phyloP scores from a whole-genome alignment of 2,113 vertebrate genomes.

The Haemorhous mexicanus region DNA sequence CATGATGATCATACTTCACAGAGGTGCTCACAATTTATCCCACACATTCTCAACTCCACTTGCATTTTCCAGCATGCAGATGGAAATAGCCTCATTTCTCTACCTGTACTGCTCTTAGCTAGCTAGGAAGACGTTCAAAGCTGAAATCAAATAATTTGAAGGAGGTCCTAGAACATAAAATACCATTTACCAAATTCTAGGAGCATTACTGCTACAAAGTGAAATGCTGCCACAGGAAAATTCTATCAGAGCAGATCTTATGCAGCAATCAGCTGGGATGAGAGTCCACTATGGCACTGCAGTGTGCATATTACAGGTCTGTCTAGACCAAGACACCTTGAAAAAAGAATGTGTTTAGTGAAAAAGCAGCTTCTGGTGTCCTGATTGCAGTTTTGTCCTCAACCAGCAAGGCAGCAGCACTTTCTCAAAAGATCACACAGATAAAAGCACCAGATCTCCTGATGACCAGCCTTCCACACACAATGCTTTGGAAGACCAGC shows the following conservation, averaged over 20 bases:
- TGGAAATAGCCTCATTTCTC: background rate
- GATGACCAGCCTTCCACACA: background rate
- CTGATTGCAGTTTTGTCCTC: background rate
- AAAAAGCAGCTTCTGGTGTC: background rate
- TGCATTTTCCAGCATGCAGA: background rate
- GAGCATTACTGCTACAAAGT: background rate
- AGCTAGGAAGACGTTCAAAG: background rate
- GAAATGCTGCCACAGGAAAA: background rate
- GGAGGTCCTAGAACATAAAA: background rate
- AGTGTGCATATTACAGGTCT: background rate
- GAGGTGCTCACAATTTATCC: constrained; percentile 7
- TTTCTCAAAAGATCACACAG: background rate
- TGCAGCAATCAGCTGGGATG: background rate
- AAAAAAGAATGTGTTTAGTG: background rate
- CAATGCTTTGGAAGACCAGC: background rate
- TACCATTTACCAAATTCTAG: background rate
- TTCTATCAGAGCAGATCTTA: background rate
- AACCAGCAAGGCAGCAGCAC: background rate
- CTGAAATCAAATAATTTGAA: background rate
- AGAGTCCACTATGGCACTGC: background rate
- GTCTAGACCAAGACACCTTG: background rate
- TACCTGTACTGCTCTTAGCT: background rate
- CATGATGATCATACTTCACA: constrained; percentile 13
- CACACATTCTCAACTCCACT: background rate
- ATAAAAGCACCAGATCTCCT: background rate